Conservation (phyloP, 2,888 invertebrate genomes). For the Bugula neritina region DNA sequence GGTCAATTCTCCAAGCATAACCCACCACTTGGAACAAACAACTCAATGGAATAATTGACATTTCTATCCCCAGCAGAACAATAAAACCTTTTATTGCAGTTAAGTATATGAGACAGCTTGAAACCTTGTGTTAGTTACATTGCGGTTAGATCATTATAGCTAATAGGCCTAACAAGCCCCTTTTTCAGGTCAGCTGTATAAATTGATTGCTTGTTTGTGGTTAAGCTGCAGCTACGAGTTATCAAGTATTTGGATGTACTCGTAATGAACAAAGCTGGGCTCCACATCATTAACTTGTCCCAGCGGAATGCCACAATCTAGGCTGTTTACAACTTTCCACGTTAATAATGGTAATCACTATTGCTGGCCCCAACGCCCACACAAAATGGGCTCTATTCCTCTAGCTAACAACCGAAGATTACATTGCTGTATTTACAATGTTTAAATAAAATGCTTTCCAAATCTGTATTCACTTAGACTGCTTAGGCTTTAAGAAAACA, state of each 20-base stretch:
- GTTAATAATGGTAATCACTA: too few species aligned
- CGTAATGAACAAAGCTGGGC: neutral
- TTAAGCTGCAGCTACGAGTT: constrained; percentile 5
- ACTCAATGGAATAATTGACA: constrained; percentile 3
- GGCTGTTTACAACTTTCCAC: too few species aligned
- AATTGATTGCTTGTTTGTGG: constrained; percentile 26
- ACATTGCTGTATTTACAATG: too few species aligned
- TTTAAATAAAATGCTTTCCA: too few species aligned
- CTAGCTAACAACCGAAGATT: too few species aligned
- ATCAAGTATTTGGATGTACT: constrained; percentile 22
- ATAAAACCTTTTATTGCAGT: constrained; percentile 22
- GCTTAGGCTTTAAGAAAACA: too few species aligned
- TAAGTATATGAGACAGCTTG: constrained; percentile 4
- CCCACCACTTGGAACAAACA: constrained; percentile 6
- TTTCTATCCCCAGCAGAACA: neutral
- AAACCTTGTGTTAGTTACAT: neutral
- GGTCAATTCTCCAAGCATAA: constrained; percentile 25
- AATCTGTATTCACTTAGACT: too few species aligned
- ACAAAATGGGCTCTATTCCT: too few species aligned
- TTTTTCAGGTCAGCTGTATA: constrained; percentile 19
- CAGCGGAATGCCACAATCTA: too few species aligned
- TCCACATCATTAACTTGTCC: too few species aligned
- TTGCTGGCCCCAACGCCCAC: too few species aligned
- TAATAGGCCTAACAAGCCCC: constrained; percentile 26
- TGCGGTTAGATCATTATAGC: constrained; percentile 25